Conservation (phyloP, 2,888 invertebrate genomes). For the Caenorhabditis drosophilae region DNA sequence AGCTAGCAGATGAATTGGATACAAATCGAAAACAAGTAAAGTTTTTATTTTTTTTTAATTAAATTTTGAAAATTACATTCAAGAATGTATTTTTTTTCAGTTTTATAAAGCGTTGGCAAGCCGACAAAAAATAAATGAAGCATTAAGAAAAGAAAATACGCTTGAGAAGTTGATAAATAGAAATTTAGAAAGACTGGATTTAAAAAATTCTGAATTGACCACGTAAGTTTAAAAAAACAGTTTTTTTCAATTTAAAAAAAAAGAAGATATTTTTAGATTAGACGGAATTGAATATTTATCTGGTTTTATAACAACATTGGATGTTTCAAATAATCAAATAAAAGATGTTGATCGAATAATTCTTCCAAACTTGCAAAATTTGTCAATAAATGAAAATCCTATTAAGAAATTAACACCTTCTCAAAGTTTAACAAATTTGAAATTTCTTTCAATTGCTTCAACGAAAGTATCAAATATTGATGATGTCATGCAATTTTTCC, state of each 20-base stretch:
- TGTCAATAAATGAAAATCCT: conserved; percentile 50
- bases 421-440: conserved; percentile 20
- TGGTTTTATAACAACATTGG: conserved; percentile 36
- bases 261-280: conserved; percentile 43
- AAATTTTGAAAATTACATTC: too few relatives aligned
- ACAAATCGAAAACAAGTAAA: conserved; percentile 12
- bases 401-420: conserved; percentile 18
- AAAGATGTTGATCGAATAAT: conserved; percentile 31
- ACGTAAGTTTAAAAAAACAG: conserved; percentile 1
- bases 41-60: background rate
- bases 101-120: conserved; percentile 17
- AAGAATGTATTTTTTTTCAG: too few relatives aligned
- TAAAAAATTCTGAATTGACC: conserved; percentile 19
- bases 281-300: conserved; percentile 40
- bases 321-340: conserved; percentile 41
- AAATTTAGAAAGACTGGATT: conserved; percentile 8
- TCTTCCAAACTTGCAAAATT: conserved; percentile 38
- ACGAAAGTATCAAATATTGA: conserved; percentile 16
- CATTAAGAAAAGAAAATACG: conserved; percentile 9
- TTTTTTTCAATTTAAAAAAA: background rate
- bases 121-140: conserved; percentile 19
- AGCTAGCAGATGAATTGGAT: conserved; percentile 21
- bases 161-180: conserved; percentile 10
- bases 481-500: conserved; percentile 22
- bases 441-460: conserved; percentile 42